phyloP scores from a whole-genome alignment of 2,888 invertebrate species.

The Nephrotoma guestfalica region DNA sequence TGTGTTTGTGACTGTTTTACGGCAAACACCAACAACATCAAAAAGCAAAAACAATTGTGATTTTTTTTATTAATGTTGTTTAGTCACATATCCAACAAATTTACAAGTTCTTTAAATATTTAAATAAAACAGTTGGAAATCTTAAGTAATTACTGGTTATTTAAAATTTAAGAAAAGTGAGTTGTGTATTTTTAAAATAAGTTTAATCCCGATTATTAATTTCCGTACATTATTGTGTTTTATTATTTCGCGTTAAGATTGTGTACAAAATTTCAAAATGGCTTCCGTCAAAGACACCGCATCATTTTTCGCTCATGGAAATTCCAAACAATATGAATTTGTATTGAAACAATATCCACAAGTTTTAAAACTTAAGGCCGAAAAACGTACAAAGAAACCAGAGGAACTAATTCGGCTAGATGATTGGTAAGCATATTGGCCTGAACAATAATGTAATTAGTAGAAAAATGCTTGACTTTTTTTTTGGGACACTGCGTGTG shows the following conservation, averaged over 20 bases:
- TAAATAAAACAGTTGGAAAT: background rate
- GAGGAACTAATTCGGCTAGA: slow-evolving; percentile 90
- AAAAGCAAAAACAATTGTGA: background rate
- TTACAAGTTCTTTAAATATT: background rate
- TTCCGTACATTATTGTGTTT: background rate
- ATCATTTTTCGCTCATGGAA: slow-evolving; percentile 85
- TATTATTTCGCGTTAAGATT: background rate
- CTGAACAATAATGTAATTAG: background rate
- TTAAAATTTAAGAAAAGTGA: background rate
- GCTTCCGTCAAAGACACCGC: slow-evolving; percentile 81
- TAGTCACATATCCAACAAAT: background rate
- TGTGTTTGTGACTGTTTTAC: background rate
- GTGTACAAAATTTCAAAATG: slow-evolving; percentile 41
- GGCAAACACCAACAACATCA: background rate
- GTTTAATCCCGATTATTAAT: background rate
- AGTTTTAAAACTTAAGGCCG: slow-evolving; percentile 80
- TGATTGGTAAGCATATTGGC: slow-evolving; percentile 65
- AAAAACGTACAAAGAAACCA: slow-evolving; percentile 80
- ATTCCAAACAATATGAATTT: slow-evolving; percentile 72
- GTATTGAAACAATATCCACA: slow-evolving; percentile 84
- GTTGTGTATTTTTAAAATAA: background rate
- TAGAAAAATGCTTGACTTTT: background rate
- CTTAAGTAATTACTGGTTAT: background rate
- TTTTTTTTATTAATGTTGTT: background rate
- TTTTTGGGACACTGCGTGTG: background rate